Conservation (phyloP, 1,140 invertebrate species). For the Drosophila biarmipes region DNA sequence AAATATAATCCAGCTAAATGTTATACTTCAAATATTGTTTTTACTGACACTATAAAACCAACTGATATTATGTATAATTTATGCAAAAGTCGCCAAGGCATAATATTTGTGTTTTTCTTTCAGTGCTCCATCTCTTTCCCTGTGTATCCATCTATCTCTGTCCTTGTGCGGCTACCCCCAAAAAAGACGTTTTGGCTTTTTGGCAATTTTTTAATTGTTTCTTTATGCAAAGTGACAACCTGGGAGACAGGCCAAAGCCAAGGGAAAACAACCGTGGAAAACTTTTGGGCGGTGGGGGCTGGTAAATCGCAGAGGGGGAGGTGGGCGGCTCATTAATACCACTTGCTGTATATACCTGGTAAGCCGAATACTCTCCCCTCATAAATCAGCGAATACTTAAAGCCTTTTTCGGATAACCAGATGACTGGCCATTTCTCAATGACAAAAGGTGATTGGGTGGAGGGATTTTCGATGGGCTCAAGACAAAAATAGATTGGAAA, state of each 20-base stretch:
- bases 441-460: constrained; percentile 18
- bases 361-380: constrained; percentile 17
- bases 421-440: constrained; percentile 47
- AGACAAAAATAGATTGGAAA: constrained; percentile 21
- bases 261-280: background rate
- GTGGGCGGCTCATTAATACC: constrained; percentile 59
- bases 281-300: background rate
- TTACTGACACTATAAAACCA: too few species aligned
- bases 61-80: too few species aligned
- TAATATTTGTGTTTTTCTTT: background rate
- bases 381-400: constrained; percentile 72
- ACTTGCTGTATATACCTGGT: constrained; percentile 59
- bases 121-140: constrained; percentile 24
- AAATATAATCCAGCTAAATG: too few species aligned
- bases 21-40: too few species aligned
- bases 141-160: constrained; percentile 30
- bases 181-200: constrained; percentile 74
- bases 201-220: constrained; percentile 82
- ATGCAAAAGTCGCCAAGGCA: background rate
- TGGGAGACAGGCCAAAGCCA: constrained; percentile 7
- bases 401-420: constrained; percentile 64
- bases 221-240: constrained; percentile 81
- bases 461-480: constrained; percentile 13
- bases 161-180: constrained; percentile 71
- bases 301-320: background rate